Evolutionary conservation across 2,113 vertebrate genomes (phyloP), one percentile per base, ranked within the genome.

Genomic region (Crocuta crocuta): DNA sequence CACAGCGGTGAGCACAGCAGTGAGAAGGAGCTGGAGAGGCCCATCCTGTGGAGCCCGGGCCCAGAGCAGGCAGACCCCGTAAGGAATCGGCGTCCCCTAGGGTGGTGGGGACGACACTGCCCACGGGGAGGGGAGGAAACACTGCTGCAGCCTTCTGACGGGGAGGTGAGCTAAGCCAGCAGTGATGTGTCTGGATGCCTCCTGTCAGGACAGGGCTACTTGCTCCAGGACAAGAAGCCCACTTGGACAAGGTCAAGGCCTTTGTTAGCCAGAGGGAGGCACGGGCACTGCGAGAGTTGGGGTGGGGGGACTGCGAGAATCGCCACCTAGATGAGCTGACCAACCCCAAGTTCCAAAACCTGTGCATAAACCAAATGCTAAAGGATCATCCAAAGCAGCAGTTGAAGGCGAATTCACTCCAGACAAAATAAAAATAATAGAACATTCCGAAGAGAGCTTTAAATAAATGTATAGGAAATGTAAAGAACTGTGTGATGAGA

Each of bases 121-220:
- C 28, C 16, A 50, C 15, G 0, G 16, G 24, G 21, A 63, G 48
- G 23, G 11, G n/a, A 58, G 66, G 73, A 65, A 19, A 39, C 13
- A 1, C 9, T 0, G 15, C 2, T 3, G 0, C 45, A 28, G 53
- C 21, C 31, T 10, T 45, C 55, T 1, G 7, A 3, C 45, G 9
- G 4, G 21, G 39, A 39, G 2, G 68, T 7, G 4, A 10, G 53
- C 80, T 31, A 3, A 5, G 39, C 33, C 2, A 2, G 16, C 4
- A 0, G 23, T 15, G 12, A 23, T 19, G 5, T 9, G 0, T 21
- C 68, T 15, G 15, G 80, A 4, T 4, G 21, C 65, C 17, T 31
- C 13, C 33, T 1, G 2, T 31, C 9, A 1, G 2, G 17, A 26
- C 48, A 4, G 0, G 28, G 13, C 1, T 4, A 4, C 39, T 81